Percentiles rank a stretch among this genome's conserved stretches.
Conservation (phyloP, 2,113 vertebrate genomes). For the Piaya cayana region DNA sequence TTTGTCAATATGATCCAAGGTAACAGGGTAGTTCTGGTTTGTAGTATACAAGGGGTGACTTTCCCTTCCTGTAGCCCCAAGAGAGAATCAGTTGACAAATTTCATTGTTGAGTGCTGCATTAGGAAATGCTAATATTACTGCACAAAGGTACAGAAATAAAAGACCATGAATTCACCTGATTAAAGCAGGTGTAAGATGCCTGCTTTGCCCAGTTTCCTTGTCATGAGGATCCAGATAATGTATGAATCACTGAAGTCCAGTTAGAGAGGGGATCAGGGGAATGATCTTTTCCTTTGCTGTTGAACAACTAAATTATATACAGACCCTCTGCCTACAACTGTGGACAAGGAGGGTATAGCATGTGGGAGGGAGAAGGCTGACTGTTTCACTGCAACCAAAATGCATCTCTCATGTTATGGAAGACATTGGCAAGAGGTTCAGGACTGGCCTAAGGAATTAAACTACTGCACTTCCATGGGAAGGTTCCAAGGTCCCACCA, state of each 20-base stretch:
- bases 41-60: not conserved
- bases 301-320: not conserved
- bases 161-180: not conserved
- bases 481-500: not conserved
- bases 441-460: not conserved
- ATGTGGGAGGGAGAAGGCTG: not conserved
- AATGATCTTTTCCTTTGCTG: not conserved
- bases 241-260: not conserved
- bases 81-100: not conserved
- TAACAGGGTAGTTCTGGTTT: not conserved
- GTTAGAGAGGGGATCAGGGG: not conserved
- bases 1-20: too few species aligned
- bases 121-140: not conserved
- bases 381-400: not conserved
- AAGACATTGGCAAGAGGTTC: not conserved
- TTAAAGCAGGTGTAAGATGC: not conserved
- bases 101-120: not conserved
- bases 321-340: not conserved
- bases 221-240: not conserved
- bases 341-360: not conserved
- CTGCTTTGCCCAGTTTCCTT: not conserved
- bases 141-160: not conserved
- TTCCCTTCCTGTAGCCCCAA: not conserved
- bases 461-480: not conserved
- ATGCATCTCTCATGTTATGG: rapidly evolving